phyloP scores from a whole-genome alignment of 2,888 invertebrate species.

The Emmelina monodactyla region DNA sequence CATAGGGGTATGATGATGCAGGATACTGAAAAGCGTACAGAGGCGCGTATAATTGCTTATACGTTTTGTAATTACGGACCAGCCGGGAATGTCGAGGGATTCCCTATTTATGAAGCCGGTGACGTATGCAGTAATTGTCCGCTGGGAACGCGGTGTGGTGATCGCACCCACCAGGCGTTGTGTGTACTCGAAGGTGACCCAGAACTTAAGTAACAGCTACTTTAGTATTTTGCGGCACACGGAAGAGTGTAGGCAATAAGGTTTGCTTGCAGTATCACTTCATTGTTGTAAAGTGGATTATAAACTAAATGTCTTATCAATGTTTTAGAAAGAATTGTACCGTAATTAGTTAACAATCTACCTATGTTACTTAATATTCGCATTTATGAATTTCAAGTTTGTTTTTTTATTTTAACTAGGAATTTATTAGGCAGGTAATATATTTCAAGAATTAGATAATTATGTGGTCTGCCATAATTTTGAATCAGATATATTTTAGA shows the following conservation, averaged over 20 bases:
- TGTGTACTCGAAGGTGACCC: slow-evolving; percentile 44
- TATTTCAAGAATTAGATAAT: too few relatives aligned
- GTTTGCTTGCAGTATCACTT: neutral
- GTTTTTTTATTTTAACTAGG: too few relatives aligned
- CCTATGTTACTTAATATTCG: too few relatives aligned
- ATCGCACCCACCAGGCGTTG: slow-evolving; percentile 44
- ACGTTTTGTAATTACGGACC: slow-evolving; percentile 59
- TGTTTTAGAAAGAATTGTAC: too few relatives aligned
- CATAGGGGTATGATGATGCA: slow-evolving; percentile 30
- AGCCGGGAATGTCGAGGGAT: slow-evolving; percentile 53
- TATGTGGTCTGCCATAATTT: too few relatives aligned
- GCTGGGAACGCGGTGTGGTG: slow-evolving; percentile 41
- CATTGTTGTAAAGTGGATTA: too few relatives aligned
- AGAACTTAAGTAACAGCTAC: slow-evolving; percentile 18
- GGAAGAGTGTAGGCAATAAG: neutral
- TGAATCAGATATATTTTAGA: too few relatives aligned
- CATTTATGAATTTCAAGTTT: too few relatives aligned
- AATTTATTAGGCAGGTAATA: too few relatives aligned
- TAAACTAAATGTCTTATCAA: too few relatives aligned
- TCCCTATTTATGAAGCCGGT: slow-evolving; percentile 51
- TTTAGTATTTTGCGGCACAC: neutral
- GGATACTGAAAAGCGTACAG: slow-evolving; percentile 21
- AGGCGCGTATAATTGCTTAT: slow-evolving; percentile 42
- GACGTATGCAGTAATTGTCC: slow-evolving; percentile 44
- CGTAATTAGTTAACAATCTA: too few relatives aligned